Percentiles rank a stretch among this genome's conserved stretches.
phyloP scores from a whole-genome alignment of 2,113 vertebrate genomes.

The Triplophysa rosa region DNA sequence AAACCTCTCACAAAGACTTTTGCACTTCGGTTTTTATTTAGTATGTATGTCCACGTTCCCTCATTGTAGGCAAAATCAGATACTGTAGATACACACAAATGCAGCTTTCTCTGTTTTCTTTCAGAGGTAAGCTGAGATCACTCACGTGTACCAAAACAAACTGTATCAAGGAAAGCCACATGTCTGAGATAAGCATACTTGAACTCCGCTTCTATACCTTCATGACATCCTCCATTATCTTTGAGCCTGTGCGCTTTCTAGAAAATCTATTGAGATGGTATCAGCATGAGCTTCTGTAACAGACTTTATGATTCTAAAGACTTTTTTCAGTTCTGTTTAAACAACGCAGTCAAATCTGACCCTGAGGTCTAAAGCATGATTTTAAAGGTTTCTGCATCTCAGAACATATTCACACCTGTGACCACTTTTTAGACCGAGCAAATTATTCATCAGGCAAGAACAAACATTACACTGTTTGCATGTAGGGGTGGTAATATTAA shows the following conservation, averaged over 20 bases:
- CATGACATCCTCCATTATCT: background rate
- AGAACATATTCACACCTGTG: constrained; percentile 19
- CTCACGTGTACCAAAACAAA: background rate
- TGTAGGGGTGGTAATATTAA: constrained; percentile 58
- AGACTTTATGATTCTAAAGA: constrained; percentile 12
- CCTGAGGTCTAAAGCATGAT: background rate
- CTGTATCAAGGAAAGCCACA: background rate
- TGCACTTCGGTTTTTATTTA: too few relatives aligned
- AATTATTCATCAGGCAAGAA: constrained; percentile 66
- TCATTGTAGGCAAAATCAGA: background rate
- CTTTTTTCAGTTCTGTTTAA: background rate
- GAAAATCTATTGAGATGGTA: constrained; percentile 17
- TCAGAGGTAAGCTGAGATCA: background rate
- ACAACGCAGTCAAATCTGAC: background rate
- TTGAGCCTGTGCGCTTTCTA: background rate
- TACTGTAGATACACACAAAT: background rate
- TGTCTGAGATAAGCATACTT: constrained; percentile 17
- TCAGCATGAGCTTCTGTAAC: constrained; percentile 9
- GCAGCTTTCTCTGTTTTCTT: background rate
- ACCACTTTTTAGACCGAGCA: constrained; percentile 66
- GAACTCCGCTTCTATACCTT: background rate
- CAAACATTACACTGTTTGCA: constrained; percentile 59
- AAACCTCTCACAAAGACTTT: too few relatives aligned
- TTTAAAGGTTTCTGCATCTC: constrained; percentile 11
- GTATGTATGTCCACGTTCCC: too few relatives aligned